phyloP scores from a whole-genome alignment of 2,113 vertebrate genomes.

The Bufo bufo region DNA sequence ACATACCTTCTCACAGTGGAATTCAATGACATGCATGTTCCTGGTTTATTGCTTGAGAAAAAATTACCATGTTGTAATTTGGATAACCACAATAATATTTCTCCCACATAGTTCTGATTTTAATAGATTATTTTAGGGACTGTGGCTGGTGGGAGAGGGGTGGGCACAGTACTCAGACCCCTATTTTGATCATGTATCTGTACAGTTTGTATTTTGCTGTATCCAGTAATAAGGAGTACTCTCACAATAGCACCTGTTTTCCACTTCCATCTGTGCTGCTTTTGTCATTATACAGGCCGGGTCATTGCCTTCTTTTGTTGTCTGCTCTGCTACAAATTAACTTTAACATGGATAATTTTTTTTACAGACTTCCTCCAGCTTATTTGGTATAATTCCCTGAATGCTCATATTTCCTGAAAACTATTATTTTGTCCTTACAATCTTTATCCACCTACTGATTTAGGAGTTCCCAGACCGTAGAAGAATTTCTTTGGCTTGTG shows the following conservation, averaged over 20 bases:
- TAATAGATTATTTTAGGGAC: not conserved
- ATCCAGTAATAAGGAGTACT: not conserved
- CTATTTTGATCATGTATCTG: not conserved
- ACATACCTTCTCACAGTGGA: too few relatives aligned
- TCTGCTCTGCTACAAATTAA: conserved; percentile 27
- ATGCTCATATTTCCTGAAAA: conserved; percentile 42
- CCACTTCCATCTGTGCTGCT: conserved; percentile 17
- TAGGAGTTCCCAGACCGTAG: conserved; percentile 16
- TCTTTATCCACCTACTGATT: conserved; percentile 13
- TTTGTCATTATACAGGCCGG: not conserved
- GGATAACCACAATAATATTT: too few relatives aligned
- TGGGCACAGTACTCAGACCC: not conserved
- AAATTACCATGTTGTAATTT: too few relatives aligned
- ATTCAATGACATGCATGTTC: too few relatives aligned
- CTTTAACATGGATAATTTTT: conserved; percentile 19
- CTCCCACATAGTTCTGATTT: not conserved
- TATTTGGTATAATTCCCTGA: conserved; percentile 25
- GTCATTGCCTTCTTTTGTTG: conserved; percentile 24
- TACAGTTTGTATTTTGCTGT: not conserved
- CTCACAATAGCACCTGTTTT: conserved; percentile 28
- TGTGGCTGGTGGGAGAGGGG: not conserved
- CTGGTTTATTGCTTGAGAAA: too few relatives aligned
- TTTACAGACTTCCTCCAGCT: conserved; percentile 35
- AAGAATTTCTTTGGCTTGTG: conserved; percentile 11
- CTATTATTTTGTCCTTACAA: conserved; percentile 33